Evolutionary conservation across 1,140 invertebrate species (phyloP).

Genomic region (Ips nitidus): DNA sequence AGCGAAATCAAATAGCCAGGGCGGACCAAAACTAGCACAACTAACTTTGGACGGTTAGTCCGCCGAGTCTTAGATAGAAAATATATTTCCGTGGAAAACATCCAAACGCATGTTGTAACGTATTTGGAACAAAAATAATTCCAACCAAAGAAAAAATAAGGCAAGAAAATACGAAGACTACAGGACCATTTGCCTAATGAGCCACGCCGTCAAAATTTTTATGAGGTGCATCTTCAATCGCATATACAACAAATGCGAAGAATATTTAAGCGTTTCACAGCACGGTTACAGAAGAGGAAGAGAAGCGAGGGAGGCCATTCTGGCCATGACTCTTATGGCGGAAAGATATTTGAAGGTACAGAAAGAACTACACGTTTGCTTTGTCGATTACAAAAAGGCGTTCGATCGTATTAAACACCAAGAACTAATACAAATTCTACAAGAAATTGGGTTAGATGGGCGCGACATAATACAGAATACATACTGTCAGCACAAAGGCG

Average conservation of each 20-base stretch:
- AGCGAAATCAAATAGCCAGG: too few relatives aligned
- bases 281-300: constrained; percentile 5
- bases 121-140: too few relatives aligned
- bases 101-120: too few relatives aligned
- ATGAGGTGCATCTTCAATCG: constrained; percentile 16
- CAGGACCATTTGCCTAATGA: constrained; percentile 13
- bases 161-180: constrained; percentile 4
- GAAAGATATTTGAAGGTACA: constrained; percentile 4
- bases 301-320: not conserved
- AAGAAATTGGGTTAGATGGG: constrained; percentile 12
- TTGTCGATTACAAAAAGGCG: constrained; percentile 2
- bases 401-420: not conserved
- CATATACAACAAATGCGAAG: not conserved
- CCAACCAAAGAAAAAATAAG: too few relatives aligned
- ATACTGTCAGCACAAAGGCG: not conserved
- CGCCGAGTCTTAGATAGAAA: too few relatives aligned
- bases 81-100: too few relatives aligned
- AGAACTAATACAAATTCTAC: constrained; percentile 14
- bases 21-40: too few relatives aligned
- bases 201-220: constrained; percentile 11
- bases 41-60: too few relatives aligned
- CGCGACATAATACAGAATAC: constrained; percentile 4
- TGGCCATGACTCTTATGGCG: not conserved
- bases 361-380: constrained; percentile 6
- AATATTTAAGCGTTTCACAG: constrained; percentile 13